Base-by-base conservation (phyloP, 2,888 invertebrate genomes). In the Sinodicranocentrus sp. region DNA sequence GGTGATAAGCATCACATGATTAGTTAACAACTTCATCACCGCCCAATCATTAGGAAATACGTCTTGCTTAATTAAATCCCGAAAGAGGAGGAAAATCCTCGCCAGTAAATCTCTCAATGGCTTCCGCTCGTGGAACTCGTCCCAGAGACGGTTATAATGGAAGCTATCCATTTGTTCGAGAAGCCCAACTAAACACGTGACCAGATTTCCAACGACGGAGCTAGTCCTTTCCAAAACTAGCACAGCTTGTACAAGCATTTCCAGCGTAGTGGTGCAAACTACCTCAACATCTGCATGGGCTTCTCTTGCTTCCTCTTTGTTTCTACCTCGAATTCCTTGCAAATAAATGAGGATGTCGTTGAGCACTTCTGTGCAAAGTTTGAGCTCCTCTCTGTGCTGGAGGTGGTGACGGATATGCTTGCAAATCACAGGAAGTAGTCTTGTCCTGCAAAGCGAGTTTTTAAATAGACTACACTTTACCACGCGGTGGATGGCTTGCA, bases 1-100 rank as follows among this genome's bases (percentile, higher is more conserved):
- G 0, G 97, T 95, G 59, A 95, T 95, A 19, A 98, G 91, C 82
- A 98, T 93, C 0, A 96, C 94, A 90, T 95, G 94, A 90, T 97
- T 98, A 71, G 95, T 95, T 78, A 96, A 94, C 91, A 98, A 95
- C 90, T 95, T 94, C 90, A 98, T 94, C 13, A 97, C 94, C 88
- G 97, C 93, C 98, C 98, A 98, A 90, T 98, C 97, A 0, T 94
- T 92, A 0, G 97, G 96, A 89, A 96, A 98, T 0, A 95, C 94
- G 88, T 95, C 94, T 88, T 94, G 94, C 85, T 94, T 94, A 25
- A 97, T 94, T 33, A 97, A 92, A 90, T 95, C 95, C 61, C 94
- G 59, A 89, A 97, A 94, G 0, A 96, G 95, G 6, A 95, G 91
- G 89, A 98, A 94, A 0, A 96, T 95, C 84, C 95, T 92, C 89